These are phyloP conservation scores for Chalcis sispes DNA, from an alignment of 2,888 invertebrate species.

Conservation along the genomic window DNA sequence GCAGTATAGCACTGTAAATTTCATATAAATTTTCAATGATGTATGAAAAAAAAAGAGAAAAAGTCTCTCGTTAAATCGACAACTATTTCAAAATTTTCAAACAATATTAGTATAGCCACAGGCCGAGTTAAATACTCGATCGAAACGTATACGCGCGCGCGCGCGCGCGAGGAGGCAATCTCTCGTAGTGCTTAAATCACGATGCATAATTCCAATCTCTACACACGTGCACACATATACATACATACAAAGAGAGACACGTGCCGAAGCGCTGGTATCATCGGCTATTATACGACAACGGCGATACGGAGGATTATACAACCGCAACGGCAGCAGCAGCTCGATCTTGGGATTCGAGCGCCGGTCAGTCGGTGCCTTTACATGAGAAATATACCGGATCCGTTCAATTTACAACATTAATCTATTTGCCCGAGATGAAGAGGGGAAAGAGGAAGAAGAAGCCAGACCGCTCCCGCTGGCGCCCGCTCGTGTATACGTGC, in stretches of 20 bases:
- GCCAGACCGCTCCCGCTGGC: neutral
- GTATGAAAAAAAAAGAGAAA: too few species aligned
- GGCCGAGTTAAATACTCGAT: neutral
- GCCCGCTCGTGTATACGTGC: too few species aligned
- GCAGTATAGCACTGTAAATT: too few species aligned
- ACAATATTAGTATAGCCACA: too few species aligned
- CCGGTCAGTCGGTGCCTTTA: conserved; percentile 35
- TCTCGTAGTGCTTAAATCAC: conserved; percentile 46
- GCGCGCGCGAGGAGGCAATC: conserved; percentile 12
- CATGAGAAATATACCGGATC: conserved; percentile 32
- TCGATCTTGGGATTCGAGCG: too few species aligned
- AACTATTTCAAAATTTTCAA: too few species aligned
- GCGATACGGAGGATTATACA: conserved; percentile 52
- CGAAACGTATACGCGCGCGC: neutral
- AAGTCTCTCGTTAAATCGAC: too few species aligned
- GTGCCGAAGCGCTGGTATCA: conserved; percentile 7
- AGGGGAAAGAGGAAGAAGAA: too few species aligned
- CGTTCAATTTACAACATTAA: conserved; percentile 57
- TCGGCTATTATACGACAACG: too few species aligned
- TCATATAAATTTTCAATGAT: too few species aligned
- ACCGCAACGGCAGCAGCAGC: too few species aligned
- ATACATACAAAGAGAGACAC: neutral
- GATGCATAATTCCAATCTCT: conserved; percentile 49
- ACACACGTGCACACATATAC: neutral
- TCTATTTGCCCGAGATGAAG: conserved; percentile 57